phyloP scores from a whole-genome alignment of 2,797 vertebrate species.

The Callimico goeldii region DNA sequence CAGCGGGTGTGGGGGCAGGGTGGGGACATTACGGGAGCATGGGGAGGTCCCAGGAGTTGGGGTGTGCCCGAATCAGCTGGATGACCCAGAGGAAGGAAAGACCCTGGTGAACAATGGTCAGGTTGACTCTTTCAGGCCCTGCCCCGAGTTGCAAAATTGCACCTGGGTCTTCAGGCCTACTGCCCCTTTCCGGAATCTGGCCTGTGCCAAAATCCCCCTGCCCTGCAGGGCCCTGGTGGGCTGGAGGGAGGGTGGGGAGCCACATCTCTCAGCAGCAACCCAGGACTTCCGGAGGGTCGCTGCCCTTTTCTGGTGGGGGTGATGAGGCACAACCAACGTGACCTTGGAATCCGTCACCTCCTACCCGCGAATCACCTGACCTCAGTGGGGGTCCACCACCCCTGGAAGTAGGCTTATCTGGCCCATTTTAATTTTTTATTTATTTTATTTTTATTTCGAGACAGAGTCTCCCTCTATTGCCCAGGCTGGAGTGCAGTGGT shows the following conservation, averaged over 20 bases:
- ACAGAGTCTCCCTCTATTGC: too few relatives aligned
- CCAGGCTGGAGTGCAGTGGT: too few relatives aligned
- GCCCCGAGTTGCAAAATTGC: too few relatives aligned
- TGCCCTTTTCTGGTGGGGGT: too few relatives aligned
- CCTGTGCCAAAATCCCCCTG: too few relatives aligned
- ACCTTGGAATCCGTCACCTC: background rate
- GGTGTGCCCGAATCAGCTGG: background rate
- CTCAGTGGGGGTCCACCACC: accelerated
- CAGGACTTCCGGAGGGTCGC: background rate
- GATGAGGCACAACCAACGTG: background rate
- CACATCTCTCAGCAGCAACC: background rate
- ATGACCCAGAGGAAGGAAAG: background rate
- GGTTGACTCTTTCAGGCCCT: background rate
- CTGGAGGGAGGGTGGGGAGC: accelerated
- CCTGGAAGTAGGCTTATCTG: too few relatives aligned
- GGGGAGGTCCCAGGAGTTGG: background rate
- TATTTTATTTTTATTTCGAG: too few relatives aligned
- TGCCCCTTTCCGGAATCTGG: accelerated
- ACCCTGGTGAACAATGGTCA: accelerated
- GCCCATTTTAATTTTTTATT: background rate
- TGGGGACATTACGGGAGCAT: background rate
- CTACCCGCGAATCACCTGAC: accelerated
- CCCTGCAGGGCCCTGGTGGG: background rate
- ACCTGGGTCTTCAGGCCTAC: background rate
- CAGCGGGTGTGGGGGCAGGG: background rate